phyloP scores from a whole-genome alignment of 2,797 vertebrate genomes.

The Spinus pinus region DNA sequence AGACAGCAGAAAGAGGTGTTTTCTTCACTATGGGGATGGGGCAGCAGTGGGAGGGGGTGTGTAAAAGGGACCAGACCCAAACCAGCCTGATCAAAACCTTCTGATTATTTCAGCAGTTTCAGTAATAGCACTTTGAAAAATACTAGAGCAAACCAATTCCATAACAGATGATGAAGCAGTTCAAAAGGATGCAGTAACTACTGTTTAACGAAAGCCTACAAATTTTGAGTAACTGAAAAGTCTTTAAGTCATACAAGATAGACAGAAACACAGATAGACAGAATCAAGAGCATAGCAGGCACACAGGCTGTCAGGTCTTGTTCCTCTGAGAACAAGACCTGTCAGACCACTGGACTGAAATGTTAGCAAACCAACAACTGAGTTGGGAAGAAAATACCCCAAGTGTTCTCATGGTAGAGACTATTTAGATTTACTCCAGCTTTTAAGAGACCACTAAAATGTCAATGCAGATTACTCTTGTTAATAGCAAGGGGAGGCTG shows the following conservation, averaged over 20 bases:
- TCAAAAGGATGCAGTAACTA: not conserved
- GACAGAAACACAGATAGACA: not conserved
- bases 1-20: not conserved
- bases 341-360: not conserved
- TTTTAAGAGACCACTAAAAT: not conserved
- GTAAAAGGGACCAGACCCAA: not conserved
- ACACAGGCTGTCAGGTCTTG: not conserved
- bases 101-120: not conserved
- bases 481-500: not conserved
- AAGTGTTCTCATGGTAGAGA: not conserved
- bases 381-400: rapidly evolving
- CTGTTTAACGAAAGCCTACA: rapidly evolving
- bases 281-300: not conserved
- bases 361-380: rapidly evolving
- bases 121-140: not conserved
- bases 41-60: rapidly evolving
- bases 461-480: not conserved
- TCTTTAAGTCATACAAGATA: not conserved
- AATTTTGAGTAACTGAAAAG: not conserved
- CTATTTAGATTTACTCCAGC: not conserved
- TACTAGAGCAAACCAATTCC: not conserved
- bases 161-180: rapidly evolving
- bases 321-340: not conserved
- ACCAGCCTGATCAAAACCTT: not conserved
- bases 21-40: rapidly evolving